A percentile compares a stretch with the other conserved stretches of the same genome.
Evolutionary conservation across 2,888 invertebrate genomes (phyloP).

Genomic region (Athalia circularis): DNA sequence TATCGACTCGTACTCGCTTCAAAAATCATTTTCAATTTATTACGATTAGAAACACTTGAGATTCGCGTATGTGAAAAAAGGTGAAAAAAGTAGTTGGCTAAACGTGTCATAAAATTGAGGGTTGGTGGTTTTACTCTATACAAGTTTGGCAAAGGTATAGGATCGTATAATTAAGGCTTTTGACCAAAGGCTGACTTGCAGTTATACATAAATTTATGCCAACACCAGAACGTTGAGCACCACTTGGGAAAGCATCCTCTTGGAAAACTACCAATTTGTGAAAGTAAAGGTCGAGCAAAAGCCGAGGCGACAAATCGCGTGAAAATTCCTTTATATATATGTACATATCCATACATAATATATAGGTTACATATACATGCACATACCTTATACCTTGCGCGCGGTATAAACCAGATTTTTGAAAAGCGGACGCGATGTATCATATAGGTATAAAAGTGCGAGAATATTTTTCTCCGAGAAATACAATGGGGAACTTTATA

Average conservation of each 20-base stretch:
- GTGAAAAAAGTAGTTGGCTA: constrained; percentile 21
- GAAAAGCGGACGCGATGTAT: too few relatives aligned
- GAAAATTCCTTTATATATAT: not conserved
- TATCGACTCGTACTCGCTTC: too few relatives aligned
- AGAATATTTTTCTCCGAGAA: too few relatives aligned
- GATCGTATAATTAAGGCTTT: constrained; percentile 50
- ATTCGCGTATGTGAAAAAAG: constrained; percentile 3
- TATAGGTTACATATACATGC: too few relatives aligned
- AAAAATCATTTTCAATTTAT: too few relatives aligned
- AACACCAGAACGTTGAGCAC: not conserved
- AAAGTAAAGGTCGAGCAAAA: constrained; percentile 48
- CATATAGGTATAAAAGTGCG: too few relatives aligned
- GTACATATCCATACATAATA: not conserved
- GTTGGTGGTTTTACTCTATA: not conserved
- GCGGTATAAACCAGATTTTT: too few relatives aligned
- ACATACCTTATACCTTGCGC: too few relatives aligned
- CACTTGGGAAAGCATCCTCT: constrained; percentile 49
- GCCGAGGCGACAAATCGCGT: not conserved
- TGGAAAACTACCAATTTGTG: constrained; percentile 55
- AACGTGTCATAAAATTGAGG: constrained; percentile 17
- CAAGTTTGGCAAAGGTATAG: constrained; percentile 24
- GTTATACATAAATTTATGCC: constrained; percentile 10
- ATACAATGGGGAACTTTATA: too few relatives aligned
- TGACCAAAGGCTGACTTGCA: constrained; percentile 42
- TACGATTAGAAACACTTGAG: too few relatives aligned